Conservation (phyloP, 1,140 invertebrate genomes). For the Gonioctena quinquepunctata region DNA sequence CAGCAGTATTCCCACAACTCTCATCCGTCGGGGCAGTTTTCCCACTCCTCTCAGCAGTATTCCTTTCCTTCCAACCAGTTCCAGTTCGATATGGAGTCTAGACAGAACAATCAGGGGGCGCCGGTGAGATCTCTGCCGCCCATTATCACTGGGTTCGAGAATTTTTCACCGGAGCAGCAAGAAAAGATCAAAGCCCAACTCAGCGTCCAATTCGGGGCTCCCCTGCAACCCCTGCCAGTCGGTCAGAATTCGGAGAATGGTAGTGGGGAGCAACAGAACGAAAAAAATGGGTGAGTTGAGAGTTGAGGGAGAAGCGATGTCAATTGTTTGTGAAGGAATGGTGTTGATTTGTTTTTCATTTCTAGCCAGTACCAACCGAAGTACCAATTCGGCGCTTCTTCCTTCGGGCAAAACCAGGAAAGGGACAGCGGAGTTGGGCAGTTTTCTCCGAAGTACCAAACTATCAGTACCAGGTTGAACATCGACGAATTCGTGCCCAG, state of each 20-base stretch:
- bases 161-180: conserved; percentile 52
- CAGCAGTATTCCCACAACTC: not conserved
- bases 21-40: not conserved
- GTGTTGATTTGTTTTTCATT: no score
- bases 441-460: not conserved
- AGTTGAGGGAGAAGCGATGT: no score
- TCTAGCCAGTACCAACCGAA: no score
- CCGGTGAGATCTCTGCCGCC: conserved; percentile 36
- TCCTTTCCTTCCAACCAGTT: conserved; percentile 26
- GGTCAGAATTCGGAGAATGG: not conserved
- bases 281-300: conserved; percentile 12
- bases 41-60: not conserved
- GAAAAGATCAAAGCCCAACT: conserved; percentile 52
- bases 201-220: conserved; percentile 42
- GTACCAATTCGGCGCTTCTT: not conserved
- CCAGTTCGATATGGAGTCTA: not conserved
- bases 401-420: not conserved
- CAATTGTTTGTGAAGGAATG: no score
- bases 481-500: conserved; percentile 35
- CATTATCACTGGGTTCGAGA: conserved; percentile 52
- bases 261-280: conserved; percentile 8
- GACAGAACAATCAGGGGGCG: not conserved
- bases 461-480: not conserved
- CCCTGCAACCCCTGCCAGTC: conserved; percentile 26
- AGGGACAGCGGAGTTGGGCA: not conserved